phyloP scores from a whole-genome alignment of 2,797 vertebrate species.

The Ibycter americanus region DNA sequence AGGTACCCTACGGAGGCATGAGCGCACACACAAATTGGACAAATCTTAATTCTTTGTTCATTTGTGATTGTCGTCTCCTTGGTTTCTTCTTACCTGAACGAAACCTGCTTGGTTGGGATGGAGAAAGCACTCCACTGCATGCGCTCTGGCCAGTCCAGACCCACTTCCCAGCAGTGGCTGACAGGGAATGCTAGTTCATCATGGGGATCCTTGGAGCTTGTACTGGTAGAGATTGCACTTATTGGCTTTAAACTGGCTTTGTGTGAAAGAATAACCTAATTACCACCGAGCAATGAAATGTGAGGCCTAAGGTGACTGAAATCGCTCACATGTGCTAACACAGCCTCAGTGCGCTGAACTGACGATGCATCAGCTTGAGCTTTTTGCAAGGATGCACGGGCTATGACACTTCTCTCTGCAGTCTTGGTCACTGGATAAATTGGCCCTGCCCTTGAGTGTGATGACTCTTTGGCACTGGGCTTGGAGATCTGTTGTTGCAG shows the following conservation, averaged over 20 bases:
- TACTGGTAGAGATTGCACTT: neutral
- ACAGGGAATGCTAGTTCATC: neutral
- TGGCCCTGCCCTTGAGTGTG: neutral
- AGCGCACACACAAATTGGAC: constrained; percentile 18
- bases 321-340: neutral
- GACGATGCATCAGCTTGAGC: neutral
- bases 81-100: neutral
- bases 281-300: neutral
- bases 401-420: neutral
- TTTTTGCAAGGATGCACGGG: neutral
- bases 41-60: neutral
- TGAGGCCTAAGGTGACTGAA: neutral
- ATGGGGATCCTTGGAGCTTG: neutral
- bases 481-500: neutral
- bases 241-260: neutral
- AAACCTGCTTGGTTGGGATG: neutral
- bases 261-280: neutral
- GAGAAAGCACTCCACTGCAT: neutral
- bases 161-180: neutral
- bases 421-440: neutral
- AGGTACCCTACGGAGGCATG: constrained; percentile 29
- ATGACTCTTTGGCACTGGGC: neutral
- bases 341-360: neutral
- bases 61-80: neutral
- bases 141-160: neutral